These are phyloP conservation scores for Spondyliosoma cantharus DNA, from an alignment of 2,797 vertebrate genomes.

Conservation along the genomic window DNA sequence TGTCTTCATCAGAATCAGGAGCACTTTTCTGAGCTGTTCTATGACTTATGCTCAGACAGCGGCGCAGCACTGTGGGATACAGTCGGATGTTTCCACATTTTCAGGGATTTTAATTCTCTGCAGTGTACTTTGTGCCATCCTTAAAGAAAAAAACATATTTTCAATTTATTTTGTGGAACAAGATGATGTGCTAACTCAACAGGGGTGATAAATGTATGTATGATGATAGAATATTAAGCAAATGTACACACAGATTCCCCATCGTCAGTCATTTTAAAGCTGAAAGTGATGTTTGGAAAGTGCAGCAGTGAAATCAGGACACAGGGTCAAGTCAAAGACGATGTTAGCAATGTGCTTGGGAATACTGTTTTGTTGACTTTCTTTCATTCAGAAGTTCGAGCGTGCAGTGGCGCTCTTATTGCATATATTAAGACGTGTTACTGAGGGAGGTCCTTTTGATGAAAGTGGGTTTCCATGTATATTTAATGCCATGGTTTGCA, in stretches of 20 bases:
- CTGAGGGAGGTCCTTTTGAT: constrained; percentile 73
- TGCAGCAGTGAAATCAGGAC: constrained; percentile 14
- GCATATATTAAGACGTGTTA: constrained; percentile 71
- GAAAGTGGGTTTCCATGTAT: constrained; percentile 84
- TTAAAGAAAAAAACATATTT: constrained; percentile 20
- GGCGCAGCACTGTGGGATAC: constrained; percentile 36
- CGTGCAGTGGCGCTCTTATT: constrained; percentile 57
- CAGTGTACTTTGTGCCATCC: constrained; percentile 38
- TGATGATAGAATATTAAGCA: constrained; percentile 54
- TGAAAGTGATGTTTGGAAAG: constrained; percentile 33
- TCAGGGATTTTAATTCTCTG: constrained; percentile 41
- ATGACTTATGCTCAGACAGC: constrained; percentile 52
- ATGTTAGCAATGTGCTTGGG: constrained; percentile 44
- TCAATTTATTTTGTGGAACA: constrained; percentile 31
- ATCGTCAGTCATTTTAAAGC: constrained; percentile 22
- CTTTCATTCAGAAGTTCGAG: constrained; percentile 55
- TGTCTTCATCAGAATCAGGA: constrained; percentile 55
- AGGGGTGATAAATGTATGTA: constrained; percentile 52
- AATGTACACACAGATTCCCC: constrained; percentile 23
- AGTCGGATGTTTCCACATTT: constrained; percentile 43
- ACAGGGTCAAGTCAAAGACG: constrained; percentile 33
- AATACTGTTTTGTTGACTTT: constrained; percentile 48
- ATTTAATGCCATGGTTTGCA: constrained; percentile 82
- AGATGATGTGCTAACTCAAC: constrained; percentile 47
- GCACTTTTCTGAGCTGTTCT: constrained; percentile 42